These are phyloP conservation scores for Montipora sp. DNA, from an alignment of 64 coral and sea anemone genomes.

Conservation along the genomic window DNA sequence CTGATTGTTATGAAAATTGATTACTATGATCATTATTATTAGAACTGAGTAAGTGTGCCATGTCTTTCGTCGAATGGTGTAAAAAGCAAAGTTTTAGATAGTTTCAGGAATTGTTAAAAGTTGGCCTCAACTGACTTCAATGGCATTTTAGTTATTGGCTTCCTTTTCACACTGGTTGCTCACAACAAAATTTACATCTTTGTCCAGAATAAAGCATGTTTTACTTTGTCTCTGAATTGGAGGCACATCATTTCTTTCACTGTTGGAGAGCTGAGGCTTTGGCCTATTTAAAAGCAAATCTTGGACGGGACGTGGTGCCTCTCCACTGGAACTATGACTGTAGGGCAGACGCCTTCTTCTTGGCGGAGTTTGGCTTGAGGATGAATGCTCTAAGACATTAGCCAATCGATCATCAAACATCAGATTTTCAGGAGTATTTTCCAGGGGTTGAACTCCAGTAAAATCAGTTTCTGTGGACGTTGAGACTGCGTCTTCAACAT, in stretches of 20 bases:
- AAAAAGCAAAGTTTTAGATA: background rate
- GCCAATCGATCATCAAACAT: too few relatives aligned
- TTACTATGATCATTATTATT: background rate
- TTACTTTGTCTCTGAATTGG: background rate
- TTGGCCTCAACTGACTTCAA: background rate
- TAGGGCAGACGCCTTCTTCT: background rate
- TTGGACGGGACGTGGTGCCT: background rate
- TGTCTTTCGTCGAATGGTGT: background rate
- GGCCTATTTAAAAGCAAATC: conserved; percentile 5
- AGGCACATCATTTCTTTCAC: background rate
- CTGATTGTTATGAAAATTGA: background rate
- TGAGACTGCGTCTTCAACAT: too few relatives aligned
- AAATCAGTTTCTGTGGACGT: too few relatives aligned
- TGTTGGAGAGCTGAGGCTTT: background rate
- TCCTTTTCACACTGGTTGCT: background rate
- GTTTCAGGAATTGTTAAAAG: background rate
- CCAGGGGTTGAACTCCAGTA: too few relatives aligned
- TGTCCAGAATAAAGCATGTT: background rate
- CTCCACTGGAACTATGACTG: background rate
- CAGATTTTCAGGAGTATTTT: too few relatives aligned
- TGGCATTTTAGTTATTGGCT: background rate
- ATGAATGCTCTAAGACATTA: background rate
- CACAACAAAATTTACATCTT: background rate
- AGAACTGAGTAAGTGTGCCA: background rate
- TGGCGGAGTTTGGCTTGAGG: background rate